Conservation (phyloP, 2,113 vertebrate genomes). For the Rana temporaria region DNA sequence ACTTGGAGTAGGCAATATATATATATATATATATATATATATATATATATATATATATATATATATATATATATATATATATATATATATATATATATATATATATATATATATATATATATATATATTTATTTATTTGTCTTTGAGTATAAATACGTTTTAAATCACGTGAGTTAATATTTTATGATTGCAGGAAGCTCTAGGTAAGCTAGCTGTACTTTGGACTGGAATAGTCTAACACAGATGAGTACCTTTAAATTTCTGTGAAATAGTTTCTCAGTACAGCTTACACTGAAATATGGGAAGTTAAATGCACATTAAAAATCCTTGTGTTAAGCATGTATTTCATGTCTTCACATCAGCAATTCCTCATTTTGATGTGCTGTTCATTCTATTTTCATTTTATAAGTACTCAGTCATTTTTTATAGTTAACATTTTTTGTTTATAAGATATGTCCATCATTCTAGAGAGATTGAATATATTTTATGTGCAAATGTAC, state of each 20-base stretch:
- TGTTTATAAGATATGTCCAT: slow-evolving; percentile 28
- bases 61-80: no score
- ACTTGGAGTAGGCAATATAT: no score
- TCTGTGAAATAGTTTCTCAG: slow-evolving; percentile 35
- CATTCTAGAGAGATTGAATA: slow-evolving; percentile 1
- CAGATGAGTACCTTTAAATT: neutral
- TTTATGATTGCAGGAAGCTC: no score
- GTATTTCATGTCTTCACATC: slow-evolving; percentile 34
- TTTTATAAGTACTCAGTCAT: slow-evolving; percentile 33
- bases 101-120: no score
- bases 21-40: no score
- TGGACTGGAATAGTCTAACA: no score
- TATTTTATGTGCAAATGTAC: slow-evolving; percentile 29
- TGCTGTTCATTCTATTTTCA: slow-evolving; percentile 38
- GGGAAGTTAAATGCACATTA: slow-evolving; percentile 32
- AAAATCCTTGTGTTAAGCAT: slow-evolving; percentile 47
- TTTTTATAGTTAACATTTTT: slow-evolving; percentile 40
- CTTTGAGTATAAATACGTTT: no score
- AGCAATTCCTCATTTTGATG: slow-evolving; percentile 37
- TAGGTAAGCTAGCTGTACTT: no score
- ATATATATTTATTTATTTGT: no score
- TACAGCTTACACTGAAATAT: slow-evolving; percentile 6
- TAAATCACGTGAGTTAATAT: no score
- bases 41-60: no score
- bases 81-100: no score